Percentiles rank a stretch among this genome's conserved stretches.
These are phyloP conservation scores for Euura lappo DNA, from an alignment of 1,140 invertebrate species.

Conservation along the genomic window DNA sequence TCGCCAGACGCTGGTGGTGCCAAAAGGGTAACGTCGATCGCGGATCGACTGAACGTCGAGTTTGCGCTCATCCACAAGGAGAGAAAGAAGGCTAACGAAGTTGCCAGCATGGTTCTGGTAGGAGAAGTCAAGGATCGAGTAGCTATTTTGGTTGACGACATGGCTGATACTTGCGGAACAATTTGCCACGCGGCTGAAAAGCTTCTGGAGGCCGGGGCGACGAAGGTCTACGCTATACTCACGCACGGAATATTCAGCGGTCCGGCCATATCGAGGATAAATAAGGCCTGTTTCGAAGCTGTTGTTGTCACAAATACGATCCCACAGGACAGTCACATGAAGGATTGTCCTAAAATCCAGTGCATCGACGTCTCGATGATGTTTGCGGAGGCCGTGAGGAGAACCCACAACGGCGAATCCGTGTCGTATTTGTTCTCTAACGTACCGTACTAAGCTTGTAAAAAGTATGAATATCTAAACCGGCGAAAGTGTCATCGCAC, in stretches of 20 bases:
- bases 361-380: constrained; percentile 98
- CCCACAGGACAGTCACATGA: constrained; percentile 96
- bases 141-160: constrained; percentile 98
- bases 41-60: constrained; percentile 95
- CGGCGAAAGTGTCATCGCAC: constrained; percentile 22
- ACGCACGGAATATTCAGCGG: constrained; percentile 99
- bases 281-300: constrained; percentile 94
- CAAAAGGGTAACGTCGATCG: constrained; percentile 95
- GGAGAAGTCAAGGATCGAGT: constrained; percentile 96
- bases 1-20: constrained; percentile 99
- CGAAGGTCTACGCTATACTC: constrained; percentile 96
- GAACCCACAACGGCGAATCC: constrained; percentile 97
- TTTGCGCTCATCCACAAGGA: constrained; percentile 99
- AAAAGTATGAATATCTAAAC: constrained; percentile 13
- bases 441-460: constrained; percentile 79
- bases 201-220: constrained; percentile 94
- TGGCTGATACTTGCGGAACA: constrained; percentile 99
- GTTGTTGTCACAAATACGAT: constrained; percentile 99
- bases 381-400: constrained; percentile 94
- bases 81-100: constrained; percentile 95
- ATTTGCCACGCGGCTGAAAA: constrained; percentile 98
- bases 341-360: constrained; percentile 94
- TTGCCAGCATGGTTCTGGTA: constrained; percentile 98
- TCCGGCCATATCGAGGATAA: constrained; percentile 94
- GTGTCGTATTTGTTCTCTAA: constrained; percentile 95